phyloP scores from a whole-genome alignment of 2,888 invertebrate species.

The Gastracanthus pulcherrimus region DNA sequence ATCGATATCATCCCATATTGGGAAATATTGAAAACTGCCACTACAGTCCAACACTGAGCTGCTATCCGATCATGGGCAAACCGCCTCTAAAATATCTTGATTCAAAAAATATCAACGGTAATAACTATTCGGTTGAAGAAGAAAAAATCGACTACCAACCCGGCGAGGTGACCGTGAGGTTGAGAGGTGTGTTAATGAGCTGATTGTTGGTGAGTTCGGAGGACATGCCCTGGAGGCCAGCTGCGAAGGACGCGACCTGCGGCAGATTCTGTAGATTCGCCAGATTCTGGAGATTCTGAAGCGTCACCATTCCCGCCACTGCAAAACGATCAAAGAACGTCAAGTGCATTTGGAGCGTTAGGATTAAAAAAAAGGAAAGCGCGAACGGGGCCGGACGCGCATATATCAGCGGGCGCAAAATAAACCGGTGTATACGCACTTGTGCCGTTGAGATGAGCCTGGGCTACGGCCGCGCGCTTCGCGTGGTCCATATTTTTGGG shows the following conservation, averaged over 20 bases:
- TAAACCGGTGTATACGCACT: slow-evolving; percentile 78
- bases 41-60: no score
- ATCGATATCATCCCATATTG: no score
- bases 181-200: slow-evolving; percentile 89
- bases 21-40: no score
- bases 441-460: slow-evolving; percentile 83
- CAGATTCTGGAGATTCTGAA: slow-evolving; percentile 89
- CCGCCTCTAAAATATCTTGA: no score
- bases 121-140: no score
- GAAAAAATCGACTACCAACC: slow-evolving; percentile 70
- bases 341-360: no score
- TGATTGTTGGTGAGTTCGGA: slow-evolving; percentile 79
- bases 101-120: no score
- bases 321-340: slow-evolving; percentile 62
- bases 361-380: no score
- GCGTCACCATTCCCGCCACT: slow-evolving; percentile 87
- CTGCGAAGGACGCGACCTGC: slow-evolving; percentile 81
- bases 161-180: slow-evolving; percentile 86
- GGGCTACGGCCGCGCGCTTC: slow-evolving; percentile 78
- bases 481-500: slow-evolving; percentile 77
- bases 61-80: no score
- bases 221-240: slow-evolving; percentile 82
- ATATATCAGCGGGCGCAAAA: no score
- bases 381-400: no score
- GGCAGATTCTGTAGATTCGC: slow-evolving; percentile 86